Evolutionary conservation across 1,140 invertebrate species (phyloP).

Genomic region (Lordiphosa stackelbergi): DNA sequence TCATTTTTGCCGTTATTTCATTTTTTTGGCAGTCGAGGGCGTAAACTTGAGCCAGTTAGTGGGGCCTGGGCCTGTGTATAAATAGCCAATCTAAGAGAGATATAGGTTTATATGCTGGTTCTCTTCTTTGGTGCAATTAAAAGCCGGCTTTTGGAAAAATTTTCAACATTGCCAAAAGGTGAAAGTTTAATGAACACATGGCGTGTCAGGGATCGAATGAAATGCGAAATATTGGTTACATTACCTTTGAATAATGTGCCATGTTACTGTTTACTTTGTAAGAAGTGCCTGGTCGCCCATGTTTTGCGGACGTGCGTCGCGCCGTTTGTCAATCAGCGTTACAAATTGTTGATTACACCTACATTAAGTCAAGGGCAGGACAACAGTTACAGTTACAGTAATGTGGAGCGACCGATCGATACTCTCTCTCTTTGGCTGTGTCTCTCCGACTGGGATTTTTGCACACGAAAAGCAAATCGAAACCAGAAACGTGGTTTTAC

Average conservation of each 20-base stretch:
- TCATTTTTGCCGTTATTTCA: conserved; percentile 6
- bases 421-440: conserved; percentile 22
- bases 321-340: conserved; percentile 69
- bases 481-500: conserved; percentile 52
- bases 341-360: conserved; percentile 75
- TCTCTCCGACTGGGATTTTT: conserved; percentile 52
- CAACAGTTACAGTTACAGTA: conserved; percentile 52
- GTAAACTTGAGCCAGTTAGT: conserved; percentile 27
- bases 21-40: conserved; percentile 17
- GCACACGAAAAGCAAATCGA: conserved; percentile 69
- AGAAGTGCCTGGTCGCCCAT: conserved; percentile 8
- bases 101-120: conserved; percentile 19
- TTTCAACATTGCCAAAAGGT: conserved; percentile 43
- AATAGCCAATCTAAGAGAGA: conserved; percentile 39
- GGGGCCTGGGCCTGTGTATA: conserved; percentile 28
- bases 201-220: conserved; percentile 40
- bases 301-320: conserved; percentile 27
- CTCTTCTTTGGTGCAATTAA: conserved; percentile 22
- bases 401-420: conserved; percentile 68
- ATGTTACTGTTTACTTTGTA: conserved; percentile 3
- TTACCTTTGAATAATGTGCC: conserved; percentile 24
- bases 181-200: conserved; percentile 70
- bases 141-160: conserved; percentile 15
- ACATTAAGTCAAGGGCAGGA: conserved; percentile 70
- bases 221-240: conserved; percentile 26